phyloP scores from a whole-genome alignment of 2,113 vertebrate genomes.

The Murina feae region DNA sequence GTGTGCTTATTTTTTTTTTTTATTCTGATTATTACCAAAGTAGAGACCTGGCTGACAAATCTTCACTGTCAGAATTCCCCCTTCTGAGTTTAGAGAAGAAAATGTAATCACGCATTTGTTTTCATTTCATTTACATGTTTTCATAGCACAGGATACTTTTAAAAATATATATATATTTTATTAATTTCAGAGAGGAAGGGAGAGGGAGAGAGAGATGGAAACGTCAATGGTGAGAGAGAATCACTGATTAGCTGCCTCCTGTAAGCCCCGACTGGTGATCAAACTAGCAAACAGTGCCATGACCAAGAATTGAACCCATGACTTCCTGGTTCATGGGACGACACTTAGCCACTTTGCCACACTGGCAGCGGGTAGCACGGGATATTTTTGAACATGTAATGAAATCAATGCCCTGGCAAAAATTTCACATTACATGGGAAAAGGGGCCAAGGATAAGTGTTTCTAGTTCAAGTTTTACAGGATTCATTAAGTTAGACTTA shows the following conservation, averaged over 20 bases:
- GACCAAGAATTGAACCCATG: too few relatives aligned
- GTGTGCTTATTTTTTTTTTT: not conserved
- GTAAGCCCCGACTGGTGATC: too few relatives aligned
- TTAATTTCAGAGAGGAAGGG: too few relatives aligned
- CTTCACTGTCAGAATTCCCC: not conserved
- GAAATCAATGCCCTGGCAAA: not conserved
- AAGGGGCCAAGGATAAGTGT: not conserved
- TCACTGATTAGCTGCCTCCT: too few relatives aligned
- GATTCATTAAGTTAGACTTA: not conserved
- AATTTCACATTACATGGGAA: not conserved
- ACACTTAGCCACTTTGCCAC: too few relatives aligned
- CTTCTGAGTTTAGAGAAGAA: not conserved
- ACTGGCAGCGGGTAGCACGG: not conserved
- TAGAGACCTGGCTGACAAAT: not conserved
- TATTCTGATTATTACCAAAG: slow-evolving; percentile 8
- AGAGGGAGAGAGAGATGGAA: too few relatives aligned
- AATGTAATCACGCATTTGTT: not conserved
- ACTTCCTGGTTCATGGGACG: too few relatives aligned
- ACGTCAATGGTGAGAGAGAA: too few relatives aligned
- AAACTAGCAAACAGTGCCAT: too few relatives aligned
- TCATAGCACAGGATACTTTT: not conserved
- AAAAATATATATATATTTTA: too few relatives aligned
- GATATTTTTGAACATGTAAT: not conserved
- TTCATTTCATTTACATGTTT: not conserved
- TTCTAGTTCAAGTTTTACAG: slow-evolving; percentile 20